Evolutionary conservation across 1,140 invertebrate genomes (phyloP).

Genomic region (Lamellibrachia luymesi): DNA sequence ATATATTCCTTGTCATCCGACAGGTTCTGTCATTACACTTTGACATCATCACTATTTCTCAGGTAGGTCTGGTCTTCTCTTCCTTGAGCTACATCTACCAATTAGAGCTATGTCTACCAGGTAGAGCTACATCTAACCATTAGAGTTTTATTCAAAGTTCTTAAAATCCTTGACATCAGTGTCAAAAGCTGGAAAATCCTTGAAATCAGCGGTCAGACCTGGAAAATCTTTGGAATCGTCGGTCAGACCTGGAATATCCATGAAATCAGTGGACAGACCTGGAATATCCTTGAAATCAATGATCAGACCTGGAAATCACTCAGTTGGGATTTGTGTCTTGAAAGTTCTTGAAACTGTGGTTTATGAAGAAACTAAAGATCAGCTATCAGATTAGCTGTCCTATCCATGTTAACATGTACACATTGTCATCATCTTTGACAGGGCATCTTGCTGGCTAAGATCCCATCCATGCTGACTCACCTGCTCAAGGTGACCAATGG

Average conservation of each 20-base stretch:
- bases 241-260: not conserved
- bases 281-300: not conserved
- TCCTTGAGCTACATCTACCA: not conserved
- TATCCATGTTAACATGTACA: not conserved
- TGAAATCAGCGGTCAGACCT: not conserved
- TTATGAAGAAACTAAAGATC: too few species aligned
- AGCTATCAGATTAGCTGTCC: too few species aligned
- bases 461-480: constrained; percentile 34
- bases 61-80: constrained; percentile 60
- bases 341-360: too few species aligned
- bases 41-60: constrained; percentile 74
- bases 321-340: too few species aligned
- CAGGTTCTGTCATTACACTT: constrained; percentile 71
- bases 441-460: constrained; percentile 64
- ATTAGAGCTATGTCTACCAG: too few species aligned
- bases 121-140: too few species aligned
- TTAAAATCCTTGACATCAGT: not conserved
- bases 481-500: constrained; percentile 63
- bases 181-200: not conserved
- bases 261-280: not conserved
- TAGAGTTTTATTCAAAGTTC: not conserved
- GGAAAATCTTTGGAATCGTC: not conserved
- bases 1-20: constrained; percentile 74
- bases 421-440: constrained; percentile 36
- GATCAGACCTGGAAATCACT: too few species aligned